A percentile compares a stretch with the other conserved stretches of the same genome.
Conservation (phyloP, 2,797 vertebrate genomes). For the Coilia nasus region DNA sequence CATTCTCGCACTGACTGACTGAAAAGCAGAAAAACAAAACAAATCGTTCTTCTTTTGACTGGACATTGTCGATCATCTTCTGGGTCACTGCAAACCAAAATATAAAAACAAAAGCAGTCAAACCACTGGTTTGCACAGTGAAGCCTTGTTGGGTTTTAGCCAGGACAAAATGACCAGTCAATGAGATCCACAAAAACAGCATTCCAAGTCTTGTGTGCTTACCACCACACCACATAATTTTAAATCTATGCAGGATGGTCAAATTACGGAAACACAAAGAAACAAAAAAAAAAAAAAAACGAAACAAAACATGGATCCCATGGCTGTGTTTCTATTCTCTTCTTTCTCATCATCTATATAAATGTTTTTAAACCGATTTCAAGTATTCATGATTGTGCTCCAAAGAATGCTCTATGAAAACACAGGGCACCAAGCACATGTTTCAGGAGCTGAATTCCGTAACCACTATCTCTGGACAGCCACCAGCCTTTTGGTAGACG, state of each 20-base stretch:
- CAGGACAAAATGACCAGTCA: neutral
- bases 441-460: too few species aligned
- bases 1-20: too few species aligned
- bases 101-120: neutral
- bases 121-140: neutral
- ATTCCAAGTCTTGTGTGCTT: neutral
- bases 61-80: neutral
- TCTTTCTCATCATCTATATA: neutral
- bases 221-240: conserved; percentile 10
- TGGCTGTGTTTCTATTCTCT: neutral
- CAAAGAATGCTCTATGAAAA: neutral
- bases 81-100: neutral
- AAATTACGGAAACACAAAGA: neutral
- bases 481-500: too few species aligned
- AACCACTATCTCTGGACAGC: too few species aligned
- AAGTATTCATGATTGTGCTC: neutral
- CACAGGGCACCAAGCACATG: conserved; percentile 10
- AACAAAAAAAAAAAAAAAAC: neutral
- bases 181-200: conserved; percentile 2
- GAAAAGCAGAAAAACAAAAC: neutral
- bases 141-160: neutral
- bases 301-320: neutral
- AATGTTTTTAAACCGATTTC: neutral
- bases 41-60: neutral
- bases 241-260: neutral